Evolutionary conservation across 2,113 vertebrate species (phyloP), one percentile per base, ranked within the genome.

Genomic region (Prionailurus viverrinus): DNA sequence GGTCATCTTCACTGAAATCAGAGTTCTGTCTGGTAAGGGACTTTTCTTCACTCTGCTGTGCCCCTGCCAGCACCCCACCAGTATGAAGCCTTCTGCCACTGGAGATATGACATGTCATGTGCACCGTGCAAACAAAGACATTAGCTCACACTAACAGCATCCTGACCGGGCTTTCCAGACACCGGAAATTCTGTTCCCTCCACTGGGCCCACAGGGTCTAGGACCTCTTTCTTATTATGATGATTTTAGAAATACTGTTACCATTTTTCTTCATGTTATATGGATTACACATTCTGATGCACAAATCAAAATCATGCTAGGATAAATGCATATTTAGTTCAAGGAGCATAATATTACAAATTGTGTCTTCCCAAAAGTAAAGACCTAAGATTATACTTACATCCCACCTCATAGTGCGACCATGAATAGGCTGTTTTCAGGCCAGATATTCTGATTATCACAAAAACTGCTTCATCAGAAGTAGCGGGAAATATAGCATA

Each of bases 211-310:
- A 73, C 11, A 55, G 6, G 61, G 27, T 19, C 48, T 55, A 71
- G 31, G 53, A 89, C 12, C 21, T 82, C 66, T 69, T 89, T 66
- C 55, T 16, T 79, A 25, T 3, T 10, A 68, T 14, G 66, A 18
- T 85, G 82, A 68, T 23, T 78, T 82, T 66, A 29, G 53, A 94
- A 94, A 95, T 13, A 78, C n/a, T 81, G 48, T 85, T 90, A 45
- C 66, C 48, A 33, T 85, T 71, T 69, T 29, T 92, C 31, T 61
- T 79, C 9, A 19, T 9, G 58, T 16, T n/a, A 18, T 5, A 51
- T 16, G 61, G 29, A 51, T 78, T 65, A 73, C 27, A 66, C 55
- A 82, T 90, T 89, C 51, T 63, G 41, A 78, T 66, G 33, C 23
- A 89, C 21, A 89, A 69, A 61, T 89, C 7, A 89, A 95, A 87